Percentiles rank a stretch among this genome's conserved stretches.
Conservation (phyloP, 2,797 vertebrate species). For the Brachyrhaphis roseni region DNA sequence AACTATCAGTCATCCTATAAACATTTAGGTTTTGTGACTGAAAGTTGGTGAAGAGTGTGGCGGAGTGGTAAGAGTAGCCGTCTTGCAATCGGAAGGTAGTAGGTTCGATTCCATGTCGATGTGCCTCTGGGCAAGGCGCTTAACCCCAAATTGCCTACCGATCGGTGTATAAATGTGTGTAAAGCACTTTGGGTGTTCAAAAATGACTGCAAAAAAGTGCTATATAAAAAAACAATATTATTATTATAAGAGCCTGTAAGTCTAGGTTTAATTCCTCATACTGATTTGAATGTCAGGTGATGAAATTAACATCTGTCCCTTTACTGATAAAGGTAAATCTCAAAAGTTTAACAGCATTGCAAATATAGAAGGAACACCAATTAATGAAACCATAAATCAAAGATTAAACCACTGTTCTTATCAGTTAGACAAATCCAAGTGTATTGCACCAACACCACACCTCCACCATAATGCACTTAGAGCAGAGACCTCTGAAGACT, state of each 20-base stretch:
- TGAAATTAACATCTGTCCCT: constrained; percentile 35
- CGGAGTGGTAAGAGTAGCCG: too few species aligned
- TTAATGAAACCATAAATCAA: constrained; percentile 54
- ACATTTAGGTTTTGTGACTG: constrained; percentile 26
- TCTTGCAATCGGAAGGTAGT: too few species aligned
- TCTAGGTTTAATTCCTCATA: constrained; percentile 26
- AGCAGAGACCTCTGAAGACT: constrained; percentile 40
- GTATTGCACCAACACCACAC: constrained; percentile 39
- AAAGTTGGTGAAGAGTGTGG: constrained; percentile 15
- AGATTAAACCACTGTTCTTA: constrained; percentile 47
- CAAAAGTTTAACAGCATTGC: constrained; percentile 27
- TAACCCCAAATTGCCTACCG: too few species aligned
- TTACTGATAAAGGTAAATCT: constrained; percentile 28
- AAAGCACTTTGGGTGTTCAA: too few species aligned
- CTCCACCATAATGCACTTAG: constrained; percentile 40
- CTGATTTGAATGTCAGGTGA: constrained; percentile 29
- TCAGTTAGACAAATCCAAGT: constrained; percentile 53
- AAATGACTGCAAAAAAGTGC: too few species aligned
- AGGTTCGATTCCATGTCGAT: too few species aligned
- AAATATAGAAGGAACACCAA: constrained; percentile 38
- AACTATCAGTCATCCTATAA: constrained; percentile 1
- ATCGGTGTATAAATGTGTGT: too few species aligned
- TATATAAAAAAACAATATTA: too few species aligned
- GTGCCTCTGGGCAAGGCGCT: too few species aligned
- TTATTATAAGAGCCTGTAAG: too few species aligned